Percentiles rank a stretch among this genome's conserved stretches.
These are phyloP conservation scores for Tipula confusa DNA, from an alignment of 2,888 invertebrate genomes.

Conservation along the genomic window DNA sequence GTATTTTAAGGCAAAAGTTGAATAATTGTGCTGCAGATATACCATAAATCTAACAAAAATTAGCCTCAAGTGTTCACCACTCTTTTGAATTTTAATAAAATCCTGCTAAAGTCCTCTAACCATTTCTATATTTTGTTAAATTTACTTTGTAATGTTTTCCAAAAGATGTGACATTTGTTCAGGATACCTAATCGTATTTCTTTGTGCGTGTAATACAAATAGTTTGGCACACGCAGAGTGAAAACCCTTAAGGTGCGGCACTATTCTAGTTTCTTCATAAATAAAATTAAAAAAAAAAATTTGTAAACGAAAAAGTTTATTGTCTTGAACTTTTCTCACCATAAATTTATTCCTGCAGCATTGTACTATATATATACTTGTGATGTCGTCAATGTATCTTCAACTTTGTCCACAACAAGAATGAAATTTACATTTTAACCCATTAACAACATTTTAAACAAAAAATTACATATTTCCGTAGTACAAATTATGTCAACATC, in stretches of 20 bases:
- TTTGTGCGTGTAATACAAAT: no score
- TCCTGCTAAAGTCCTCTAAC: no score
- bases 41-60: no score
- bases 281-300: background rate
- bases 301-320: background rate
- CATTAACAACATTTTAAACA: background rate
- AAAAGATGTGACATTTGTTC: no score
- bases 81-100: no score
- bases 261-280: background rate
- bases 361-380: background rate
- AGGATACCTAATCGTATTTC: no score
- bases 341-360: background rate
- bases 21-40: no score
- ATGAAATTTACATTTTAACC: constrained; percentile 14
- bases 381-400: background rate
- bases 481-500: constrained; percentile 25
- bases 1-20: no score
- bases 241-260: background rate
- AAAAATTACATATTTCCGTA: constrained; percentile 16
- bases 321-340: background rate
- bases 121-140: no score
- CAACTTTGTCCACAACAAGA: background rate
- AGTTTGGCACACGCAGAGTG: no score
- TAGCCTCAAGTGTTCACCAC: no score
- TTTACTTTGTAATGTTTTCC: no score